These are phyloP conservation scores for Triplophysa siluroides DNA, from an alignment of 2,113 vertebrate species.

Conservation along the genomic window DNA sequence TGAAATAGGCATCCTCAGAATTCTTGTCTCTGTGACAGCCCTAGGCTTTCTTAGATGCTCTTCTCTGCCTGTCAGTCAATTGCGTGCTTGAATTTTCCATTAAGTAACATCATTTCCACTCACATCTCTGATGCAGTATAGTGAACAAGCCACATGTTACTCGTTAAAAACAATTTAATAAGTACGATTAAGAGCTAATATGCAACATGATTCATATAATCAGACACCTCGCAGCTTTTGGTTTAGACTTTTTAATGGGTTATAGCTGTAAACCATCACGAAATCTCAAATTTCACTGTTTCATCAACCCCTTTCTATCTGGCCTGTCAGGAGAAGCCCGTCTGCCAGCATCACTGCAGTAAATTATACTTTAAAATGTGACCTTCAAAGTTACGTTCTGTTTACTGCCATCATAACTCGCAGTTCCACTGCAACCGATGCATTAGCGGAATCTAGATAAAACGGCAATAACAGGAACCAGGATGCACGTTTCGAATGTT, in stretches of 20 bases:
- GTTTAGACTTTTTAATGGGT: background rate
- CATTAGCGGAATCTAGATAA: slow-evolving; percentile 25
- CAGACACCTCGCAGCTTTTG: background rate
- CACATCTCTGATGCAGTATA: background rate
- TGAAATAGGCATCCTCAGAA: background rate
- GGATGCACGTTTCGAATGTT: background rate
- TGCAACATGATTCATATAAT: slow-evolving; percentile 1
- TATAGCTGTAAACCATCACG: background rate
- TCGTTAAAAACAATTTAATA: background rate
- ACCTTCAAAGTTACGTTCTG: slow-evolving; percentile 17
- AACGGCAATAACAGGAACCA: background rate
- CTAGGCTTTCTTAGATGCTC: background rate
- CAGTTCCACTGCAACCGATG: slow-evolving; percentile 10
- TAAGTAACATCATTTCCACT: background rate
- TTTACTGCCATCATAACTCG: slow-evolving; percentile 10
- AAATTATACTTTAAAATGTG: slow-evolving; percentile 6
- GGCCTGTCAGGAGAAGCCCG: background rate
- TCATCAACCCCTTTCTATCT: background rate
- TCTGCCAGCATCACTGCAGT: background rate
- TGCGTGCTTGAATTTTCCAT: background rate
- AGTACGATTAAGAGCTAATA: background rate
- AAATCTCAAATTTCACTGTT: background rate
- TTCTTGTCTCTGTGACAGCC: background rate
- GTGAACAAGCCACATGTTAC: background rate
- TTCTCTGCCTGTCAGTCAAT: background rate